phyloP scores from a whole-genome alignment of 1,140 invertebrate species.

The Lutraria rhynchaena region DNA sequence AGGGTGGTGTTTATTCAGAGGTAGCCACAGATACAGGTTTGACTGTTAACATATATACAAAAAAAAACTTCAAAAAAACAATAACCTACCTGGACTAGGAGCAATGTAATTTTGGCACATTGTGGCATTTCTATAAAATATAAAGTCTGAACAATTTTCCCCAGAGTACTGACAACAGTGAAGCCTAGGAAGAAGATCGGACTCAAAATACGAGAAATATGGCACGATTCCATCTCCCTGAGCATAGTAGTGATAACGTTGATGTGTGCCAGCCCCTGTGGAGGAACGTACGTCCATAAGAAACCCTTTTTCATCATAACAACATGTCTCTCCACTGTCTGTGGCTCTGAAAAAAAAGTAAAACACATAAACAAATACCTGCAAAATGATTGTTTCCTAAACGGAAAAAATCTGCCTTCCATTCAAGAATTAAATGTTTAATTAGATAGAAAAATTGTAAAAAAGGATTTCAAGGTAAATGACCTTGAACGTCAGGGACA shows the following conservation, averaged over 20 bases:
- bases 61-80: too few species aligned
- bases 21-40: too few species aligned
- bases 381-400: not conserved
- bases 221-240: slow-evolving; percentile 68
- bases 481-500: too few species aligned
- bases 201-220: slow-evolving; percentile 72
- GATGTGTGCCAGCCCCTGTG: slow-evolving; percentile 67
- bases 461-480: too few species aligned
- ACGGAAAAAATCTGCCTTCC: too few species aligned
- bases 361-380: not conserved
- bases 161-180: slow-evolving; percentile 75
- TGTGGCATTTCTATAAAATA: slow-evolving; percentile 62
- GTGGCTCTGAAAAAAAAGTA: slow-evolving; percentile 52
- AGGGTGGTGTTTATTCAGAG: too few species aligned
- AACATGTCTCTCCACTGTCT: slow-evolving; percentile 69
- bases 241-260: slow-evolving; percentile 69
- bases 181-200: slow-evolving; percentile 71
- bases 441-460: too few species aligned
- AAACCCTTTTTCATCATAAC: slow-evolving; percentile 68
- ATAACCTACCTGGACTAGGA: slow-evolving; percentile 71
- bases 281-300: slow-evolving; percentile 69
- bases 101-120: slow-evolving; percentile 71
- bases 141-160: slow-evolving; percentile 58
- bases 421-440: too few species aligned
- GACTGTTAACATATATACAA: too few species aligned